These are phyloP conservation scores for Lycocorax pyrrhopterus DNA, from an alignment of 2,113 vertebrate species.

Conservation along the genomic window DNA sequence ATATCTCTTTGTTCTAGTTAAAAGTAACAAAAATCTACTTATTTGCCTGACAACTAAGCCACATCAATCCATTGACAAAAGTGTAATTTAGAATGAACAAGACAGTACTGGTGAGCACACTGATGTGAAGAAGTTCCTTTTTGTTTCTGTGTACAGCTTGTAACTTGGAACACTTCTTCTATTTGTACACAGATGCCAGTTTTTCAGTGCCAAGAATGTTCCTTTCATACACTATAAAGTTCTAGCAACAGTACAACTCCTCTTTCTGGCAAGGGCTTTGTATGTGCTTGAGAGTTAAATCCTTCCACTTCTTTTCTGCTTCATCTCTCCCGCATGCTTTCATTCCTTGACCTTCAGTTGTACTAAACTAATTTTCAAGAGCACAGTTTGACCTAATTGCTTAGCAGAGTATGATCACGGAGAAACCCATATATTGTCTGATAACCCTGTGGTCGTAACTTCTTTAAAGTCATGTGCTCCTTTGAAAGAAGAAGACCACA, in stretches of 20 bases:
- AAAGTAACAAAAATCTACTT: neutral
- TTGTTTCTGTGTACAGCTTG: neutral
- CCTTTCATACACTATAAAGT: neutral
- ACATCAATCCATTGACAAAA: neutral
- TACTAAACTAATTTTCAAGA: conserved; percentile 37
- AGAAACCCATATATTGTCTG: neutral
- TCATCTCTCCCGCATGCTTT: neutral
- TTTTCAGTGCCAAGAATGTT: conserved; percentile 14
- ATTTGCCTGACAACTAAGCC: neutral
- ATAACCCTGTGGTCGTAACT: conserved; percentile 2
- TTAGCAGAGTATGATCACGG: conserved; percentile 33
- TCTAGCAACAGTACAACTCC: neutral
- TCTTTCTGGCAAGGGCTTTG: neutral
- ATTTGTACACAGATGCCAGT: neutral
- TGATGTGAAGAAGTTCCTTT: neutral
- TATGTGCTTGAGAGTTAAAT: neutral
- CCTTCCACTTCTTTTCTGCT: conserved; percentile 4
- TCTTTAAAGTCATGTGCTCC: neutral
- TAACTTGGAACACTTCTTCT: neutral
- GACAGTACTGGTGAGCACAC: neutral
- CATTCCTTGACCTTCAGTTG: conserved; percentile 33
- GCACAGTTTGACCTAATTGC: conserved; percentile 53
- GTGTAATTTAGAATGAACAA: neutral
- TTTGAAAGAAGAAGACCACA: neutral
- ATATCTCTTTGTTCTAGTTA: neutral